Conservation (phyloP, 2,888 invertebrate species). For the Diabrotica balteata region DNA sequence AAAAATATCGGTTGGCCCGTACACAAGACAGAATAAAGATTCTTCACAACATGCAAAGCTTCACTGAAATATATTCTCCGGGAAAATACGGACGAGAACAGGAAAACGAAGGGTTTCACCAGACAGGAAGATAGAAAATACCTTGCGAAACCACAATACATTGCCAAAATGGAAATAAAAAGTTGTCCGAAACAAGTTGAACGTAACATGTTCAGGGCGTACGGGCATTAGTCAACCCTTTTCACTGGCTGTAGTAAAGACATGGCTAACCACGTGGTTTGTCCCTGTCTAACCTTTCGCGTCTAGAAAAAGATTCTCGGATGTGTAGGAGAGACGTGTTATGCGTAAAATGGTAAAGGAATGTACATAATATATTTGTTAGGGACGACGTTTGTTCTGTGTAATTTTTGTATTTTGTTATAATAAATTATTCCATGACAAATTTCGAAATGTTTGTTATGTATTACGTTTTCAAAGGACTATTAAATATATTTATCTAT, state of each 20-base stretch:
- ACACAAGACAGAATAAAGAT: constrained; percentile 15
- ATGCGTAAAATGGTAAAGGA: background rate
- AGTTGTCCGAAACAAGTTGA: constrained; percentile 41
- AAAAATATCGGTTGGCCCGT: constrained; percentile 15
- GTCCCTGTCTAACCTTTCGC: constrained; percentile 33
- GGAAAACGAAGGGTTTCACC: constrained; percentile 41
- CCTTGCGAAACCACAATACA: constrained; percentile 43
- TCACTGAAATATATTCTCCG: constrained; percentile 16
- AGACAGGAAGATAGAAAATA: constrained; percentile 41
- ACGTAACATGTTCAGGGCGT: constrained; percentile 42
- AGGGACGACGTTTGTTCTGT: too few relatives aligned
- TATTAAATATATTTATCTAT: too few relatives aligned
- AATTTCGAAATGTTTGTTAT: too few relatives aligned
- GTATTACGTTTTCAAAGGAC: too few relatives aligned
- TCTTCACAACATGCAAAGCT: constrained; percentile 14
- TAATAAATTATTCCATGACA: too few relatives aligned
- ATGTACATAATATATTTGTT: too few relatives aligned
- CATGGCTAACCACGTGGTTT: constrained; percentile 51
- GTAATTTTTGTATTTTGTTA: too few relatives aligned
- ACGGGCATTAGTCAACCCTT: constrained; percentile 55
- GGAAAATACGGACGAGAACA: constrained; percentile 25
- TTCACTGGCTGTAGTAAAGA: constrained; percentile 50
- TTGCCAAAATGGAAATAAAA: constrained; percentile 43
- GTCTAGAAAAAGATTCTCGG: constrained; percentile 17
- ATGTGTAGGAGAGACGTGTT: background rate